Evolutionary conservation across 2,888 invertebrate genomes (phyloP).

Genomic region (Cinara cedri): DNA sequence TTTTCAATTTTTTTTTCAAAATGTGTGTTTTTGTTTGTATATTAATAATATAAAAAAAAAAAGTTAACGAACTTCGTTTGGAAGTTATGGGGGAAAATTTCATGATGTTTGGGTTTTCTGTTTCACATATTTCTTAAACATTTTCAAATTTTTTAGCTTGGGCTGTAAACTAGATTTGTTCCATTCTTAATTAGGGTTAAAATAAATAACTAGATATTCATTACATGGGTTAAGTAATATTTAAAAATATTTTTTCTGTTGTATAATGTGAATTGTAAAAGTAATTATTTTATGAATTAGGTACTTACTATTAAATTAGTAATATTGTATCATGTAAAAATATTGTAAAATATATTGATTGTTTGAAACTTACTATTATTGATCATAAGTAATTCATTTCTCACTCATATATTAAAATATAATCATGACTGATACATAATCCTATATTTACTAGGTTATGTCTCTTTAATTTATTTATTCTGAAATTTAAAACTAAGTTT

Average conservation of each 20-base stretch:
- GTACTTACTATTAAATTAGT: not conserved
- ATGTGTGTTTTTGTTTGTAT: no score
- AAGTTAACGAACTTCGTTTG: no score
- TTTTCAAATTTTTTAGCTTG: no score
- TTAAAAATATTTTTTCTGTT: not conserved
- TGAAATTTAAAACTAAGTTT: not conserved
- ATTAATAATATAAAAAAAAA: no score
- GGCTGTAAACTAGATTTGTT: no score
- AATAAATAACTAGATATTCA: no score
- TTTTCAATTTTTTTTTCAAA: no score
- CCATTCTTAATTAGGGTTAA: no score
- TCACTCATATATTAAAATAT: not conserved
- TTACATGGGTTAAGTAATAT: not conserved
- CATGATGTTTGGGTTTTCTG: no score
- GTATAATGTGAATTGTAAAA: not conserved
- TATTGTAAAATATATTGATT: not conserved
- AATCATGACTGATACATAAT: not conserved
- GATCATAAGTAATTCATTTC: constrained; percentile 1
- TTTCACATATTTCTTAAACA: no score
- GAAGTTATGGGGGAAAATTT: no score
- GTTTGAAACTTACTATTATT: not conserved
- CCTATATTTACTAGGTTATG: not conserved
- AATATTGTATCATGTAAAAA: not conserved
- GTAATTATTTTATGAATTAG: not conserved
- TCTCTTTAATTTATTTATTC: not conserved